A percentile compares a stretch with the other conserved stretches of the same genome.
Evolutionary conservation across 2,113 vertebrate genomes (phyloP).

Genomic region (Cichladusa arquata): DNA sequence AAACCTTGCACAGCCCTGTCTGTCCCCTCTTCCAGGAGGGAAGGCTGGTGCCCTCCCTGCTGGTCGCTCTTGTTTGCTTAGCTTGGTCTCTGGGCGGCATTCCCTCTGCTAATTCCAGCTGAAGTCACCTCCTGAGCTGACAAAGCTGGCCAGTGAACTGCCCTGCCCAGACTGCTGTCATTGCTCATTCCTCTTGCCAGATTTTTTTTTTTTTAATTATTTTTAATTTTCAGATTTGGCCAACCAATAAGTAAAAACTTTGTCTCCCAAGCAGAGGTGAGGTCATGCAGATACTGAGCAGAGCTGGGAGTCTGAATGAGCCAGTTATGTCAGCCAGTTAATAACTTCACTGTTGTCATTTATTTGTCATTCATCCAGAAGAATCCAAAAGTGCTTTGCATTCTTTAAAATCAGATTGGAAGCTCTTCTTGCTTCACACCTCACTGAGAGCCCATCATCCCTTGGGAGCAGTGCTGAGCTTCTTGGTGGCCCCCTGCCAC

Average conservation of each 20-base stretch:
- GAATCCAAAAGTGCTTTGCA: conserved; percentile 61
- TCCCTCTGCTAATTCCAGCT: conserved; percentile 56
- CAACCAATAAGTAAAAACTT: conserved; percentile 54
- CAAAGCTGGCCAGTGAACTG: conserved; percentile 21
- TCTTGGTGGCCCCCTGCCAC: fast-evolving
- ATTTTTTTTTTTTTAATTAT: neutral
- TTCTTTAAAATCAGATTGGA: conserved; percentile 32
- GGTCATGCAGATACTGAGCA: conserved; percentile 45
- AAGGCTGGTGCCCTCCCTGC: neutral
- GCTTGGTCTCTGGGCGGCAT: neutral
- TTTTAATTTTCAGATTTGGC: conserved; percentile 28
- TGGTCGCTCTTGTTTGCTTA: neutral
- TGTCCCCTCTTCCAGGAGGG: neutral
- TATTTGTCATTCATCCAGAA: conserved; percentile 71
- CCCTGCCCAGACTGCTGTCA: conserved; percentile 50
- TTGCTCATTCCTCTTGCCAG: conserved; percentile 32
- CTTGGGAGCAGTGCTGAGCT: neutral
- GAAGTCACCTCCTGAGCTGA: conserved; percentile 60
- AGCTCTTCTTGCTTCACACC: neutral
- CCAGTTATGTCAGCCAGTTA: conserved; percentile 62
- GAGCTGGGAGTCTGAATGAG: conserved; percentile 38
- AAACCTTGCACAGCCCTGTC: neutral
- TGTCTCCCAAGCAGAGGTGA: conserved; percentile 57
- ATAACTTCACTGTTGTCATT: conserved; percentile 63
- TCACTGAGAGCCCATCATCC: fast-evolving